Conservation (phyloP, 2,888 invertebrate genomes). For the Orchestes rusci region DNA sequence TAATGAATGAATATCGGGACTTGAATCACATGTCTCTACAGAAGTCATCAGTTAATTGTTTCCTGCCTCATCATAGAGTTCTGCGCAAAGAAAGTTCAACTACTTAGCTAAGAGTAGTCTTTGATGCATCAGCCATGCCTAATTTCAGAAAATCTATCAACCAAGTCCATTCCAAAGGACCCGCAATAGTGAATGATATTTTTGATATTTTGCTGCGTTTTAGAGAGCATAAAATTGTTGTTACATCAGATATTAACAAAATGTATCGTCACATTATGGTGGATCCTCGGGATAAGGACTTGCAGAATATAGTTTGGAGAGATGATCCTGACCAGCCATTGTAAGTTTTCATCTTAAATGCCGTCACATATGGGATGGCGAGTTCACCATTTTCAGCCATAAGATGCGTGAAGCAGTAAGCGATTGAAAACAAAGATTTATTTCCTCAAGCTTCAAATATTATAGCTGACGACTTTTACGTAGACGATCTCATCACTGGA, state of each 20-base stretch:
- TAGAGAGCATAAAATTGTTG: not conserved
- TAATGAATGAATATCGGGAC: not conserved
- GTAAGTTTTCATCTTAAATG: not conserved
- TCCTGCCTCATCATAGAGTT: not conserved
- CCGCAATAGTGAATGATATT: not conserved
- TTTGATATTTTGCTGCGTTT: not conserved
- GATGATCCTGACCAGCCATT: not conserved
- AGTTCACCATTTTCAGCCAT: conserved; percentile 1
- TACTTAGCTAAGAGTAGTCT: not conserved
- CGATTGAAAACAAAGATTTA: not conserved
- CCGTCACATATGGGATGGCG: conserved; percentile 3
- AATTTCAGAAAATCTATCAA: not conserved
- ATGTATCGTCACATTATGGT: conserved; percentile 4
- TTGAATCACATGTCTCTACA: not conserved
- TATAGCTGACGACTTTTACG: conserved; percentile 1
- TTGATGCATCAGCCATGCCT: not conserved
- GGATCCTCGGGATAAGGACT: not conserved
- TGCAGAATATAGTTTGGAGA: conserved; percentile 1
- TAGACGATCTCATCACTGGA: conserved; percentile 4
- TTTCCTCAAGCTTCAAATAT: conserved; percentile 1
- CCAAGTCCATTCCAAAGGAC: not conserved
- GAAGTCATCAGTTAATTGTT: not conserved
- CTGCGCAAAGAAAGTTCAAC: not conserved
- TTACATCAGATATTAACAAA: conserved; percentile 1
- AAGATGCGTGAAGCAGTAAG: not conserved